Evolutionary conservation across 2,113 vertebrate genomes (phyloP).

Genomic region (Gambusia holbrooki): DNA sequence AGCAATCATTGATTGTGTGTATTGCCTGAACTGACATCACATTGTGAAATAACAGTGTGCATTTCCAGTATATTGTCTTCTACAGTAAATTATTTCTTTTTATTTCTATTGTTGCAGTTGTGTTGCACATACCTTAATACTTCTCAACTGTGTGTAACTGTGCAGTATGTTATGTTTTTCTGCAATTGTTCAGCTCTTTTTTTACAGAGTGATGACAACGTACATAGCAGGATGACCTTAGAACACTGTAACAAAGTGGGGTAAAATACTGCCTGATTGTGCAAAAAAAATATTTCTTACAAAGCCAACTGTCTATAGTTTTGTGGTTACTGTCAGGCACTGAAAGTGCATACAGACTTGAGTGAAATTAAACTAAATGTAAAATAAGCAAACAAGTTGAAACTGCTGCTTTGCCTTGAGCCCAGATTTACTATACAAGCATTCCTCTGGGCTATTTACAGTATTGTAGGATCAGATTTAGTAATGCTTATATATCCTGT

Average conservation of each 20-base stretch:
- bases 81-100: background rate
- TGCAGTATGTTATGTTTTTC: background rate
- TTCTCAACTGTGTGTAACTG: background rate
- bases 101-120: background rate
- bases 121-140: background rate
- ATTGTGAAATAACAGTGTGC: background rate
- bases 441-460: constrained; percentile 24
- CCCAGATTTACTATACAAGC: background rate
- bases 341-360: background rate
- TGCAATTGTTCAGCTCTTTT: background rate
- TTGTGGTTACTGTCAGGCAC: background rate
- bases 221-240: constrained; percentile 26
- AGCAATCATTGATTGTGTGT: background rate
- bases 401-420: background rate
- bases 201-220: constrained; percentile 5
- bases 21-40: background rate
- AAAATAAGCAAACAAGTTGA: background rate
- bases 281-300: background rate
- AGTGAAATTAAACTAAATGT: background rate
- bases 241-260: background rate
- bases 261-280: background rate
- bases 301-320: background rate
- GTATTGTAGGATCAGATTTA: constrained; percentile 40
- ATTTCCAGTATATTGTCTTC: too few species aligned
- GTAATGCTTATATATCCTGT: constrained; percentile 9